Percentiles rank a stretch among this genome's conserved stretches.
phyloP scores from a whole-genome alignment of 1,140 invertebrate species.

The Drosophila repletoides region DNA sequence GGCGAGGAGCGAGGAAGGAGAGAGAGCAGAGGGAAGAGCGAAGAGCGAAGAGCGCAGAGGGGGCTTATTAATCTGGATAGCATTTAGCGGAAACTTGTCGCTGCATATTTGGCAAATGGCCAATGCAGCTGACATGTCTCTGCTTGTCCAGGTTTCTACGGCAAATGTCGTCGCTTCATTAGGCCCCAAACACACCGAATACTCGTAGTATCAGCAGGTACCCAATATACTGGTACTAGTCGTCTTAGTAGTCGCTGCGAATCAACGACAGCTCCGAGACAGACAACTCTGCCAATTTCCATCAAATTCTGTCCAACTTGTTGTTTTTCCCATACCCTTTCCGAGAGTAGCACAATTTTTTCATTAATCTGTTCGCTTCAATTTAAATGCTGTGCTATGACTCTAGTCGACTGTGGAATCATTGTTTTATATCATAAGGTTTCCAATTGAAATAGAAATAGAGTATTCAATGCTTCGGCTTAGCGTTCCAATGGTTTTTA shows the following conservation, averaged over 20 bases:
- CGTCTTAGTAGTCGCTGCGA: no score
- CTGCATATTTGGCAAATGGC: conserved; percentile 60
- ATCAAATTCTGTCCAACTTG: conserved; percentile 59
- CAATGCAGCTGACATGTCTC: conserved; percentile 35
- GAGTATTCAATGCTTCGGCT: no score
- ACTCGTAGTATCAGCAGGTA: conserved; percentile 11
- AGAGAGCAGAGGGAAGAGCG: no score
- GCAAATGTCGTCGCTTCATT: conserved; percentile 72
- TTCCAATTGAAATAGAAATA: background rate
- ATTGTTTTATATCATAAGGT: background rate
- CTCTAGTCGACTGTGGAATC: rapidly evolving
- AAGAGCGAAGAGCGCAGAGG: no score
- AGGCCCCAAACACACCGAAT: conserved; percentile 53
- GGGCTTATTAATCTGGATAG: conserved; percentile 72
- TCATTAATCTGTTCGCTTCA: no score
- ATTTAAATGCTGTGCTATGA: no score
- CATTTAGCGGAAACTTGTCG: conserved; percentile 66
- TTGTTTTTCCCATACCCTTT: conserved; percentile 26
- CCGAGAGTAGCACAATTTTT: background rate
- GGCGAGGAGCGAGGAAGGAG: no score
- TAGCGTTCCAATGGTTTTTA: no score
- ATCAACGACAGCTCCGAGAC: conserved; percentile 35
- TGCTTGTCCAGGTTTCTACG: conserved; percentile 33
- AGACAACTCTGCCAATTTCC: conserved; percentile 77
- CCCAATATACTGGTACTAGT: no score